Evolutionary conservation across 2,888 invertebrate genomes (phyloP), one percentile per base, ranked within the genome.

Genomic region (Agonopterix subpropinquella): DNA sequence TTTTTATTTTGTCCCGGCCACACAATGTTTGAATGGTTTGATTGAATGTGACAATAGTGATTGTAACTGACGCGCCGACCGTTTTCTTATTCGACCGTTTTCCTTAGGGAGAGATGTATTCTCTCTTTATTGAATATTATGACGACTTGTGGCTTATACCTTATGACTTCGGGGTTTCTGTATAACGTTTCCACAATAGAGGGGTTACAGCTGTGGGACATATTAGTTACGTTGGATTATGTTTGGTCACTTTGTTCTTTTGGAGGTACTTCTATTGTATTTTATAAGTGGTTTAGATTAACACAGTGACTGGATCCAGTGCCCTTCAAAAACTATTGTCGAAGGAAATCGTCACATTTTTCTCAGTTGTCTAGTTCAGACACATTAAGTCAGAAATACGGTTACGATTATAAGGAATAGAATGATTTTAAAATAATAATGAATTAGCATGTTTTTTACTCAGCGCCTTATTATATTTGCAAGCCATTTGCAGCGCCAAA

Each of bases 11-110:
- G 75, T 72, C 67, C 70, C 67, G 73, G 73, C 69, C 74, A 67
- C 73, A 70, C 74, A 70, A 70, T 75, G 73, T 76, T 76, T 73
- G 70, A 79, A 77, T 75, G 73, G 75, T 79, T 80, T 83, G 85
- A 86, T 85, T 84, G 84, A 85, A 85, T 81, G 83, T 83, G 83
- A 84, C 83, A 80, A 79, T 81, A 76, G 82, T 82, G 75, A 80
- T 81, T 80, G 84, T 81, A 73, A 80, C 72, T 61, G 74, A 73
- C 68, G 64, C 66, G 15, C 35, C 47, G 50, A 47, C 50, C 47
- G 44, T 39, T 44, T 45, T 51, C 51, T 47, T 51, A 45, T 67
- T 69, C 62, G 65, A 64, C 59, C 65, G 67, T 64, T 62, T 64
- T 64, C 68, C 63, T 61, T 50, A 50, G 64, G 65, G 64, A 64